Evolutionary conservation across 2,797 vertebrate species (phyloP).

Genomic region (Margarornis squamiger): DNA sequence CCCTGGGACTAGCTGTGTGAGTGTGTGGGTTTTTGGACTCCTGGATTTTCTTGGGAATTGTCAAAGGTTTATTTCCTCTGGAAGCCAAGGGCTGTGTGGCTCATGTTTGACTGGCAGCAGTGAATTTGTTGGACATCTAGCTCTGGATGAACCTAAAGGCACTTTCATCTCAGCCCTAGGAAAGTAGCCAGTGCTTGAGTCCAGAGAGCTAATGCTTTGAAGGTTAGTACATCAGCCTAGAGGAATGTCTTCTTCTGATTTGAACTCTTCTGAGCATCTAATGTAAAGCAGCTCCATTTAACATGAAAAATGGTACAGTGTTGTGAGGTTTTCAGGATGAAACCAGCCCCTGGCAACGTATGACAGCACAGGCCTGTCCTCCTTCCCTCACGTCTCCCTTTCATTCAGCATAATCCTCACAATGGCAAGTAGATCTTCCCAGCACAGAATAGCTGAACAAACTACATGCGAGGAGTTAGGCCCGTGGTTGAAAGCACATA

Average conservation of each 20-base stretch:
- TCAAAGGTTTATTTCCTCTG: background rate
- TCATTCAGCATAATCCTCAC: background rate
- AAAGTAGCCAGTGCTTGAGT: background rate
- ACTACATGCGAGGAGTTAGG: background rate
- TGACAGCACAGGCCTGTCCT: background rate
- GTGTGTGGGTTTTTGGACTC: background rate
- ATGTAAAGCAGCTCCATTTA: conserved; percentile 6
- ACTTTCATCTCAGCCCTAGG: background rate
- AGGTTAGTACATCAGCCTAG: conserved; percentile 7
- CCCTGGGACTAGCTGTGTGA: background rate
- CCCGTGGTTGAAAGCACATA: background rate
- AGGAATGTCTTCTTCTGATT: background rate
- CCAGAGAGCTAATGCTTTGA: background rate
- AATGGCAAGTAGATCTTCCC: background rate
- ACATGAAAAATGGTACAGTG: background rate
- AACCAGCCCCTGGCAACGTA: background rate
- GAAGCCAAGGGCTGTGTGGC: background rate
- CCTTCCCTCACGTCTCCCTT: background rate
- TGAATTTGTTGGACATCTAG: background rate
- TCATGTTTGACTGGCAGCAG: background rate
- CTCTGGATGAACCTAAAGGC: background rate
- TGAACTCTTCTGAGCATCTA: background rate
- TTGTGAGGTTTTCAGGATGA: background rate
- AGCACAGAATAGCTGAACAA: background rate
- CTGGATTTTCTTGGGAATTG: background rate